Evolutionary conservation across 2,113 vertebrate species (phyloP).

Genomic region (Catharus fuscescens): DNA sequence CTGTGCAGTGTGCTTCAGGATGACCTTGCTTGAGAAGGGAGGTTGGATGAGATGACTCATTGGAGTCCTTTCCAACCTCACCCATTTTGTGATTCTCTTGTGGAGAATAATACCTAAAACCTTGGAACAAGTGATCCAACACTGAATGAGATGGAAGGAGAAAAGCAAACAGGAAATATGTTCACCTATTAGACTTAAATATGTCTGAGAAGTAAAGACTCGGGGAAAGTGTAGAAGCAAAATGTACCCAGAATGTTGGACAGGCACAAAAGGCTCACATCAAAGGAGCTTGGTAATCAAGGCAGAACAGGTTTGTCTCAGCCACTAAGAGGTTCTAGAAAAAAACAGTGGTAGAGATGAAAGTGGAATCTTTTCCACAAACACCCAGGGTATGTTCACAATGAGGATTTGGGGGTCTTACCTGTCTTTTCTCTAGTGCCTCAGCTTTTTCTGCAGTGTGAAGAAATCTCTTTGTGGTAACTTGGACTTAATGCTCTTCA

Average conservation of each 20-base stretch:
- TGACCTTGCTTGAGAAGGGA: neutral
- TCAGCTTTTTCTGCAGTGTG: neutral
- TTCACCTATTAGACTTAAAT: neutral
- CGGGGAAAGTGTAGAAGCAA: neutral
- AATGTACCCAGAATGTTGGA: rapidly evolving
- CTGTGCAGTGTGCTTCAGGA: neutral
- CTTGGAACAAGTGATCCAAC: neutral
- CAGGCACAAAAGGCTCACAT: neutral
- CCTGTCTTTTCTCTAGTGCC: neutral
- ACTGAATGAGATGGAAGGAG: neutral
- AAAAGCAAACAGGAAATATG: neutral
- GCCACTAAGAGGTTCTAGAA: neutral
- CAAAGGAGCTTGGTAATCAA: neutral
- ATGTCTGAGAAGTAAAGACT: neutral
- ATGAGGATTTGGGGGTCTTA: neutral
- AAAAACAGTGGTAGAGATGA: neutral
- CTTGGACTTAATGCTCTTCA: neutral
- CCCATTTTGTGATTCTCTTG: neutral
- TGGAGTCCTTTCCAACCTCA: neutral
- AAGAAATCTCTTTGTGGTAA: neutral
- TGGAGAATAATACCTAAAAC: neutral
- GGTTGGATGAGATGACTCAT: neutral
- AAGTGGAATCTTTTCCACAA: neutral
- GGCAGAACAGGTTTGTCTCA: neutral
- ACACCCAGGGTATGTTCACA: neutral